Evolutionary conservation across 2,797 vertebrate genomes (phyloP), one percentile per base, ranked within the genome.

Genomic region (Jordanella pulchra): DNA sequence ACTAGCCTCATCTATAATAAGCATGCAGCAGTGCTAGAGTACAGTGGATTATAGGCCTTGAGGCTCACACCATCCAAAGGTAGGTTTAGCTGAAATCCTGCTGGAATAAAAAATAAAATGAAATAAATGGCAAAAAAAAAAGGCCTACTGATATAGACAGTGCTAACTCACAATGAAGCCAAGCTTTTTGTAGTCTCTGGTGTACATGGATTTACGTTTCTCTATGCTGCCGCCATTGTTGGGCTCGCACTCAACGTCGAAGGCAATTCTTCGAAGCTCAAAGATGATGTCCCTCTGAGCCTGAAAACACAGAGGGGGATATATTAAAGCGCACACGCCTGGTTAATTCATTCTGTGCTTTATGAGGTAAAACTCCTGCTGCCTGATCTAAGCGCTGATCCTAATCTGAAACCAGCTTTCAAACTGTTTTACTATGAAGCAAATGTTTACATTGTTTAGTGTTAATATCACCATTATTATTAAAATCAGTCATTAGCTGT

Each of bases 181-280:
- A 10, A 99, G 96, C 67, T 99, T 99, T 87, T 99, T 99, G 79
- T 99, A 99, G 93, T 99, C 98, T 12, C 97, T 94, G 0, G 98
- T 99, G 89, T 99, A 99, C 97, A 99, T 99, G 75, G 98, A 99
- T 90, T 99, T 99, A 89, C 97, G 95, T 71, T 99, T 99, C 92
- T 99, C 98, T 58, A 96, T 96, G 84, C 96, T 98, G 88, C 98
- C 97, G 0, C 96, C 95, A 91, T 94, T 97, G 89, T 95, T 99
- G 7, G 96, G 95, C 73, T 99, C 97, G 1, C 94, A 95, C 77
- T 99, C 97, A 0, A 96, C 95, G 77, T 99, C 98, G 53, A 99
- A 99, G 5, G 97, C 98, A 51, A 99, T 98, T 90, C 97, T 96
- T 79, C 97, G 94, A 74, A 99, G 95, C 86, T 99, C 98, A 86